phyloP scores from a whole-genome alignment of 2,113 vertebrate species.

The Ovis canadensis region DNA sequence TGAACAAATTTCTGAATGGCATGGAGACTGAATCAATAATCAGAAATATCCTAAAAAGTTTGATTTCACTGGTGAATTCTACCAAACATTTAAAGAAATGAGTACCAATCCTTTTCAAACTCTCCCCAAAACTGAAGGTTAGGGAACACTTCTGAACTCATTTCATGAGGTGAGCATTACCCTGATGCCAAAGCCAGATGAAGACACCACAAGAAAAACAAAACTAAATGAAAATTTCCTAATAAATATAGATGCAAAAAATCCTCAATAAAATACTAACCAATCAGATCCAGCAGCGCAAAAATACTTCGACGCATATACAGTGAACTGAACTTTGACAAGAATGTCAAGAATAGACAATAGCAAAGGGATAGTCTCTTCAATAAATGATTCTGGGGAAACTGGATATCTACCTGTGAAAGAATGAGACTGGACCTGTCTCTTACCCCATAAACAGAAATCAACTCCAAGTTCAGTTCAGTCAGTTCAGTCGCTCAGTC shows the following conservation, averaged over 20 bases:
- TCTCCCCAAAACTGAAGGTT: background rate
- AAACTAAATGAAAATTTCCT: background rate
- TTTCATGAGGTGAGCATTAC: background rate
- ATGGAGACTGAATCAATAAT: background rate
- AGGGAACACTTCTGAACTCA: background rate
- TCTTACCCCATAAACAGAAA: background rate
- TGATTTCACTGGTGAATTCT: background rate
- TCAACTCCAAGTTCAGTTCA: background rate
- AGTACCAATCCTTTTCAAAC: background rate
- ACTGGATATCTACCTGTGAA: background rate
- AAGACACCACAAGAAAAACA: background rate
- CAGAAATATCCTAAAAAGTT: background rate
- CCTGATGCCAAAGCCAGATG: background rate
- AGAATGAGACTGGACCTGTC: background rate
- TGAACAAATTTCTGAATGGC: background rate
- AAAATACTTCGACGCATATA: background rate
- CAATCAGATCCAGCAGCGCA: background rate
- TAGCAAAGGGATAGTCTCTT: background rate
- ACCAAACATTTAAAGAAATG: background rate
- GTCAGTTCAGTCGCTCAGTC: background rate
- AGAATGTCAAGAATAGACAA: background rate
- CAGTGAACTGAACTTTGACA: background rate
- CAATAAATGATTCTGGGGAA: background rate
- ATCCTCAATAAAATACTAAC: background rate
- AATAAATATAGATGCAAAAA: background rate